Base-by-base conservation (phyloP, 2,888 invertebrate genomes). In the Rhabditoides inermis region DNA sequence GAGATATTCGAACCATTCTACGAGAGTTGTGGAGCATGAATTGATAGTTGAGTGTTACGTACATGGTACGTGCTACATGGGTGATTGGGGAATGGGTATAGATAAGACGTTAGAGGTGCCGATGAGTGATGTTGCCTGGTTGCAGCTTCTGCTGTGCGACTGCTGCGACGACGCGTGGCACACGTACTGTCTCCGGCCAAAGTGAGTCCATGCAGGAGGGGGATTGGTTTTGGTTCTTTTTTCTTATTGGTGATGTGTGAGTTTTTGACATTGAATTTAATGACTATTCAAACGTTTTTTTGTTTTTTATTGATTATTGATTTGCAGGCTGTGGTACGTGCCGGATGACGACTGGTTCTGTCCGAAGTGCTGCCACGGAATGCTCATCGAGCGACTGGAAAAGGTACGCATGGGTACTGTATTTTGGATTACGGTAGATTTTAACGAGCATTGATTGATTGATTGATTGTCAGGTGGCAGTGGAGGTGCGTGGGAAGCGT, bases 341-440 rank as follows among this genome's bases (percentile, higher is more conserved):
- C 98, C 95, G 0, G 90, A 91, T 77, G 94, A 94, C 0, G 88
- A 92, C 78, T 98, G 95, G 98, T 90, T 84, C 79, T 98, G 98
- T 78, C 95, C 95, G 30, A 88, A 88, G 0, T 98, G 95, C 79
- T 88, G 90, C 78, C 95, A 95, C 79, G 88, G 88, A 72, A 69
- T 66, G 62, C 78, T 90, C 50, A 84, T 92, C 51, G 80, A 81
- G 49, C 84, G 85, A 22, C 79, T 95, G 45, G 82, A 83, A 23
- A 85, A 86, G 73, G 78, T 94, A 45, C 53, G 55, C n/a, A 45
- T 40, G 25, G 41, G 39, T 39, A n/a, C n/a, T n/a, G n/a, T n/a
- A n/a, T n/a, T n/a, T n/a, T n/a, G n/a, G n/a, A n/a, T n/a, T n/a
- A n/a, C 12, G 28, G n/a, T 4, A 18, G 5, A 30, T 45, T 27